Evolutionary conservation across 2,888 invertebrate species (phyloP).

Genomic region (Ellobium chinense): DNA sequence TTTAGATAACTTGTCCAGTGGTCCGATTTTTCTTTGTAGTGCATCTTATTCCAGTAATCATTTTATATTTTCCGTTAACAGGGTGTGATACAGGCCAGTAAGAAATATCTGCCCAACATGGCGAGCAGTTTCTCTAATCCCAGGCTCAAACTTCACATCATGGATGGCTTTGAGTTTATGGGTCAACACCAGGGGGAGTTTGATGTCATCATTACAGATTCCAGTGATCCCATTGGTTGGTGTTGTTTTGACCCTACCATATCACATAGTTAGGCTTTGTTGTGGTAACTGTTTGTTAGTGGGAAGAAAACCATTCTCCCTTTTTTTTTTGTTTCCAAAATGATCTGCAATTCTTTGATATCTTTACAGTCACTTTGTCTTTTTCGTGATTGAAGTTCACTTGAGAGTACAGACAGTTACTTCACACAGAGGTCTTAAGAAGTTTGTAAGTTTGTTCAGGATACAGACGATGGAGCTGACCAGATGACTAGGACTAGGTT

Average conservation of each 20-base stretch:
- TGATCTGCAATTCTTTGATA: neutral
- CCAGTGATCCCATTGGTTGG: conserved; percentile 98
- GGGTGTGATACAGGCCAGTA: conserved; percentile 93
- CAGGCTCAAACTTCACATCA: conserved; percentile 90
- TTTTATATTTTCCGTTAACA: conserved; percentile 58
- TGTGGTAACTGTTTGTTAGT: neutral
- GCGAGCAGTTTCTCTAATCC: conserved; percentile 90
- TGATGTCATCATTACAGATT: conserved; percentile 99
- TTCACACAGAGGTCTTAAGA: no score
- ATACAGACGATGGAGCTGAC: no score
- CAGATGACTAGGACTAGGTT: no score
- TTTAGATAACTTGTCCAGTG: no score
- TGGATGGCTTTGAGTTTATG: conserved; percentile 97
- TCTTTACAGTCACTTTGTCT: no score
- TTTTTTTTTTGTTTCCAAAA: neutral
- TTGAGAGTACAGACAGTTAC: no score
- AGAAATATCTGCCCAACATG: conserved; percentile 94
- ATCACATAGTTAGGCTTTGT: conserved; percentile 73
- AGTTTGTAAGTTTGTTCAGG: no score
- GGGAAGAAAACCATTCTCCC: neutral
- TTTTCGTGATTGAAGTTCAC: no score
- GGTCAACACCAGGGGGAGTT: conserved; percentile 89
- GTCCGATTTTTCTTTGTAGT: no score
- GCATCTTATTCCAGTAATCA: no score
- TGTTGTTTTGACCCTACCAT: no score